Percentiles rank a stretch among this genome's conserved stretches.
Conservation (phyloP, 2,888 invertebrate genomes). For the Athripsodes cinereus region DNA sequence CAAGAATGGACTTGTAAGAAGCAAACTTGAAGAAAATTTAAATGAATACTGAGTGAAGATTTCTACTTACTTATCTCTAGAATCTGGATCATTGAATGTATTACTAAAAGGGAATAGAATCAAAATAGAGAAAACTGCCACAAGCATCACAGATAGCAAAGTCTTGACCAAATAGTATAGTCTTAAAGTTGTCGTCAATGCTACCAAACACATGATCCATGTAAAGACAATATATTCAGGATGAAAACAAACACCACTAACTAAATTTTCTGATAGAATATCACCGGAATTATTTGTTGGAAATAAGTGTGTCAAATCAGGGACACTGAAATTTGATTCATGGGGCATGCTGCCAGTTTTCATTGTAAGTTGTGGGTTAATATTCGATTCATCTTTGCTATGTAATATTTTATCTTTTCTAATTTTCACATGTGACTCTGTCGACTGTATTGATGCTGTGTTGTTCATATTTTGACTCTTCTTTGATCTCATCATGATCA, state of each 20-base stretch:
- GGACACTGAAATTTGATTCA: too few relatives aligned
- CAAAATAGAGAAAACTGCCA: constrained; percentile 65
- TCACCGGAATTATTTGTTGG: too few relatives aligned
- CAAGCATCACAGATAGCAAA: constrained; percentile 68
- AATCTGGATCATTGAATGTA: constrained; percentile 39
- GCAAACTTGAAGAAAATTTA: neutral
- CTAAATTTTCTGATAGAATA: too few relatives aligned
- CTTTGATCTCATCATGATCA: neutral
- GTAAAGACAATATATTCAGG: constrained; percentile 91
- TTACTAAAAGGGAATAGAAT: constrained; percentile 55
- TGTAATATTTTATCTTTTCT: neutral
- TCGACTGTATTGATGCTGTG: neutral
- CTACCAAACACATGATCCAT: constrained; percentile 88
- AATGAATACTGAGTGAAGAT: too few relatives aligned
- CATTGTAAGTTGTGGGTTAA: too few relatives aligned
- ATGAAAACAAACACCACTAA: constrained; percentile 52
- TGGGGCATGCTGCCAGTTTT: too few relatives aligned
- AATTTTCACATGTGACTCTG: neutral
- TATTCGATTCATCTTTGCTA: neutral
- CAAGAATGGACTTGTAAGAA: too few relatives aligned
- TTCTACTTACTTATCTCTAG: constrained; percentile 39
- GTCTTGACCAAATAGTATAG: constrained; percentile 84
- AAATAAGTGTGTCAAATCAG: too few relatives aligned
- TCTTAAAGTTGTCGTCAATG: constrained; percentile 86
- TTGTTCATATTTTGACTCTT: neutral